Evolutionary conservation across 2,113 vertebrate genomes (phyloP).

Genomic region (Platysternon megacephalum): DNA sequence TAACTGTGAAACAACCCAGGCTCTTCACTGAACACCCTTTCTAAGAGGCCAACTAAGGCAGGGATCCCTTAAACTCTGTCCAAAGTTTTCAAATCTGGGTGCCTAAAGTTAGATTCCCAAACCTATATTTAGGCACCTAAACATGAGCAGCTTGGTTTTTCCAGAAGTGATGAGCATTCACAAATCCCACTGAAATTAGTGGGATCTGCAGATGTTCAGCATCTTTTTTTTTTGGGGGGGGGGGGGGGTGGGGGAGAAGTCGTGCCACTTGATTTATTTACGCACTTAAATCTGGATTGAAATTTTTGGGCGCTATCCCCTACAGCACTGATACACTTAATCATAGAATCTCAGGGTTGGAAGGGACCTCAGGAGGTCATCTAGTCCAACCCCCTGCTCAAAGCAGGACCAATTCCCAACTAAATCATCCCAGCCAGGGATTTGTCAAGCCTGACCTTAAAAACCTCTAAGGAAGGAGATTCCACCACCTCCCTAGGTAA

Average conservation of each 20-base stretch:
- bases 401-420: no score
- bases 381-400: no score
- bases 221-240: rapidly evolving
- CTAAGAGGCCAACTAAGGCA: no score
- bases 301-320: not conserved
- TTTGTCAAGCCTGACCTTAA: no score
- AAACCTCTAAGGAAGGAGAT: no score
- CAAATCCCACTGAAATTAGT: not conserved
- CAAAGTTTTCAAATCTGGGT: not conserved
- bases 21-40: not conserved
- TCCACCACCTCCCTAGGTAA: no score
- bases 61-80: not conserved
- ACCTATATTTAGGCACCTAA: not conserved
- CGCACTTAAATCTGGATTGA: rapidly evolving
- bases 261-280: not conserved
- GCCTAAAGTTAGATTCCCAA: not conserved
- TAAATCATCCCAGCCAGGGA: no score
- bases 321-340: not conserved
- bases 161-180: no score
- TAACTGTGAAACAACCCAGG: not conserved
- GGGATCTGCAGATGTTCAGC: not conserved
- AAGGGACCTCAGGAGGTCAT: no score
- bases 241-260: no score
- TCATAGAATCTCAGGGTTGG: no score
- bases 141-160: not conserved